Evolutionary conservation across 2,113 vertebrate species (phyloP).

Genomic region (Harpagus bidentatus): DNA sequence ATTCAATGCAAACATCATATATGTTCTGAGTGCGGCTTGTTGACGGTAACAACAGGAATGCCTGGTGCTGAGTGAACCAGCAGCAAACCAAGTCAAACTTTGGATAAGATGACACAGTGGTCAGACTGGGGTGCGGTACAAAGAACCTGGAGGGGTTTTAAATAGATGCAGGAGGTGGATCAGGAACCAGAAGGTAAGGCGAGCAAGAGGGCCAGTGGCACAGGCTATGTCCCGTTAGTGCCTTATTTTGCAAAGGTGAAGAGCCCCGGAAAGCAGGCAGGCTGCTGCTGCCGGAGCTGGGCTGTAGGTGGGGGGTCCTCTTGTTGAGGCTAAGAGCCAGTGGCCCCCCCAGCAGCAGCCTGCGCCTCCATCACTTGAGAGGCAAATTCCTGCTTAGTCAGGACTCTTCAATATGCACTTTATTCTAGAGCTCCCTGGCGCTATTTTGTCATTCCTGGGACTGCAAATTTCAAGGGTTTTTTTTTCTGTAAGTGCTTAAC

Average conservation of each 20-base stretch:
- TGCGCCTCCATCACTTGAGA: not conserved
- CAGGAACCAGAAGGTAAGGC: not conserved
- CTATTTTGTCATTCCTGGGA: not conserved
- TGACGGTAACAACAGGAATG: not conserved
- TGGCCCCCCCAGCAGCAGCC: not conserved
- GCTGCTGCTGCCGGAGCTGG: not conserved
- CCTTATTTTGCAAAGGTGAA: not conserved
- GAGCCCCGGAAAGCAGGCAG: not conserved
- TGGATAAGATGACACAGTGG: accelerated
- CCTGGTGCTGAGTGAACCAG: not conserved
- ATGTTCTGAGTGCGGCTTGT: not conserved
- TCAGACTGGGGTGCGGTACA: not conserved
- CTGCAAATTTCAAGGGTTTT: not conserved
- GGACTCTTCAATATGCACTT: not conserved
- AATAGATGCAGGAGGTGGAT: not conserved
- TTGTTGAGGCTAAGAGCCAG: not conserved
- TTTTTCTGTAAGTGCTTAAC: not conserved
- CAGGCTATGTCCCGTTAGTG: not conserved
- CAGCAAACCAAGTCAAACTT: not conserved
- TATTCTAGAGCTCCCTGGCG: not conserved
- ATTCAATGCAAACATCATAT: not conserved
- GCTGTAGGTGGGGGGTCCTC: not conserved
- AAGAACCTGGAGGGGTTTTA: not conserved
- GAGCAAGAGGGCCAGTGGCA: not conserved
- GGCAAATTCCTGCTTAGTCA: not conserved